phyloP scores from a whole-genome alignment of 1,140 invertebrate genomes.

The Lordiphosa clarofinis region DNA sequence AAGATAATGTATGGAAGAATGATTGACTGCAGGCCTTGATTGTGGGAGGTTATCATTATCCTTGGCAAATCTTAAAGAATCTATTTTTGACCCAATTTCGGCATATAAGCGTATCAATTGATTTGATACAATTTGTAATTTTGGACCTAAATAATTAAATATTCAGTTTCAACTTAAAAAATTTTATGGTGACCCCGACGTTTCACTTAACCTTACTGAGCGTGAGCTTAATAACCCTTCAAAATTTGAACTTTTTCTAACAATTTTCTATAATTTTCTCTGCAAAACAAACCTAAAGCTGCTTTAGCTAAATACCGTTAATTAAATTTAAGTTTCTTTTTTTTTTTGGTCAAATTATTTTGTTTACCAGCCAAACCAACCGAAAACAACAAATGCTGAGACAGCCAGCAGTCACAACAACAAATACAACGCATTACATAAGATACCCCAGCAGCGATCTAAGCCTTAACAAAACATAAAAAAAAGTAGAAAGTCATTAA shows the following conservation, averaged over 20 bases:
- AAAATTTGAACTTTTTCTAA: slow-evolving; percentile 1
- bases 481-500: slow-evolving; percentile 27
- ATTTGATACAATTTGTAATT: no score
- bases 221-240: no score
- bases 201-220: no score
- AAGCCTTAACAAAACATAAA: slow-evolving; percentile 6
- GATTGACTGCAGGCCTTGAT: no score
- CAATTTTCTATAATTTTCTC: slow-evolving; percentile 44
- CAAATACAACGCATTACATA: slow-evolving; percentile 10
- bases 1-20: no score
- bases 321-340: slow-evolving; percentile 40
- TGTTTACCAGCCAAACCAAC: slow-evolving; percentile 5
- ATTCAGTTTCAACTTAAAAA: no score
- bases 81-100: no score
- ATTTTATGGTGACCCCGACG: no score
- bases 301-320: slow-evolving; percentile 22
- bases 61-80: no score
- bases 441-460: not conserved
- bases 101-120: no score
- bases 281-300: slow-evolving; percentile 17
- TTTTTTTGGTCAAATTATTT: slow-evolving; percentile 12
- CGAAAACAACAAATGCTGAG: slow-evolving; percentile 1
- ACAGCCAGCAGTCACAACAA: slow-evolving; percentile 8
- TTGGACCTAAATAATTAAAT: no score
- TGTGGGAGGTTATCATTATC: no score